Evolutionary conservation across 2,113 vertebrate genomes (phyloP).

Genomic region (Pituophis catenifer): DNA sequence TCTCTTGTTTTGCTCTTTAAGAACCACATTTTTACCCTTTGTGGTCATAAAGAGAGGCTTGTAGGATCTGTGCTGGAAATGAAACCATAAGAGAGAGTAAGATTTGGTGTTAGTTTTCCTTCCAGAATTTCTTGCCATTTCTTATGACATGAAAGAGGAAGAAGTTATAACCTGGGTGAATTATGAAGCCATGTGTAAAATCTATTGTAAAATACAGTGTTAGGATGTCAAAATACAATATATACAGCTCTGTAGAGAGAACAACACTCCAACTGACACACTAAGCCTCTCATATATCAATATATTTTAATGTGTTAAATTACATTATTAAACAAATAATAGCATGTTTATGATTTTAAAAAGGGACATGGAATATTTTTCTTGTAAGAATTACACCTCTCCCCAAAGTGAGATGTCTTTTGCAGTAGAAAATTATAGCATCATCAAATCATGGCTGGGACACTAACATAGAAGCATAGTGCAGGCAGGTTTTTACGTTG

Average conservation of each 20-base stretch:
- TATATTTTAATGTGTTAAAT: not conserved
- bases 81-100: not conserved
- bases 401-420: not conserved
- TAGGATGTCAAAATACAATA: not conserved
- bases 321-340: not conserved
- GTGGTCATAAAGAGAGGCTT: not conserved
- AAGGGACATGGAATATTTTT: not conserved
- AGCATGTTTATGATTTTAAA: not conserved
- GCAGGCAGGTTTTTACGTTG: not conserved
- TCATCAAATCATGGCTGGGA: not conserved
- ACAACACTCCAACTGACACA: not conserved
- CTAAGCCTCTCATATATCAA: not conserved
- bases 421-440: not conserved
- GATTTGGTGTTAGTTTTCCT: not conserved
- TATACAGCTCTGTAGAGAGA: not conserved
- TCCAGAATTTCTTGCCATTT: not conserved
- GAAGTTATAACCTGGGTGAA: not conserved
- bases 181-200: not conserved
- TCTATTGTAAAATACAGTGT: not conserved
- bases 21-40: not conserved
- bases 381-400: not conserved
- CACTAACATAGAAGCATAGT: not conserved
- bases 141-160: not conserved
- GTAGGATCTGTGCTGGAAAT: not conserved
- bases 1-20: not conserved